Conservation (phyloP, 2,888 invertebrate genomes). For the Sycophila texana region DNA sequence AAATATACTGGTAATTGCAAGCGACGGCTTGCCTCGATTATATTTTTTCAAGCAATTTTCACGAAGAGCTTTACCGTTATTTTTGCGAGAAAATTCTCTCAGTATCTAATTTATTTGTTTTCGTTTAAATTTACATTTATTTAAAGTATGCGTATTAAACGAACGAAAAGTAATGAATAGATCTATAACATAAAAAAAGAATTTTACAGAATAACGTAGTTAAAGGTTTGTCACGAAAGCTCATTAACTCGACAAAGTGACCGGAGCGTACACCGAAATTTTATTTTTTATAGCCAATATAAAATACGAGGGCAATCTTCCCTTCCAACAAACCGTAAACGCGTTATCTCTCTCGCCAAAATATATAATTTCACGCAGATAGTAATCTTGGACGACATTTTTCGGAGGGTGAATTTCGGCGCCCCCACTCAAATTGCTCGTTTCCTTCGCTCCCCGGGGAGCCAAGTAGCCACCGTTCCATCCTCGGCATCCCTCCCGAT, state of each 20-base stretch:
- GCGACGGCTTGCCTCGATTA: too few relatives aligned
- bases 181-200: too few relatives aligned
- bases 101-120: too few relatives aligned
- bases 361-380: slow-evolving; percentile 47
- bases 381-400: slow-evolving; percentile 27
- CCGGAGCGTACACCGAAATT: slow-evolving; percentile 23
- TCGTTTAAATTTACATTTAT: too few relatives aligned
- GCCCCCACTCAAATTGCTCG: slow-evolving; percentile 39
- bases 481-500: slow-evolving; percentile 18
- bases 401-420: slow-evolving; percentile 36
- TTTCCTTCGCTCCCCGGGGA: slow-evolving; percentile 18
- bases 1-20: too few relatives aligned
- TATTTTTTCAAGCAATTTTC: too few relatives aligned
- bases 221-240: neutral
- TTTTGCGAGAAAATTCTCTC: too few relatives aligned
- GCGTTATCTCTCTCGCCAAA: slow-evolving; percentile 34
- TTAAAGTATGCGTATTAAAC: neutral
- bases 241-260: neutral
- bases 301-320: slow-evolving; percentile 28
- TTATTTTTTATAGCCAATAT: slow-evolving; percentile 16
- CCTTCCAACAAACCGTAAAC: slow-evolving; percentile 4
- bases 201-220: neutral
- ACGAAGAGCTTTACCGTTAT: too few relatives aligned
- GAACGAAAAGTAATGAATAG: neutral
- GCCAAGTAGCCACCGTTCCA: neutral